Conservation (phyloP, 30 jellyfish, hydroid and myxozoan genomes). For the Phacellophora camtschatica region DNA sequence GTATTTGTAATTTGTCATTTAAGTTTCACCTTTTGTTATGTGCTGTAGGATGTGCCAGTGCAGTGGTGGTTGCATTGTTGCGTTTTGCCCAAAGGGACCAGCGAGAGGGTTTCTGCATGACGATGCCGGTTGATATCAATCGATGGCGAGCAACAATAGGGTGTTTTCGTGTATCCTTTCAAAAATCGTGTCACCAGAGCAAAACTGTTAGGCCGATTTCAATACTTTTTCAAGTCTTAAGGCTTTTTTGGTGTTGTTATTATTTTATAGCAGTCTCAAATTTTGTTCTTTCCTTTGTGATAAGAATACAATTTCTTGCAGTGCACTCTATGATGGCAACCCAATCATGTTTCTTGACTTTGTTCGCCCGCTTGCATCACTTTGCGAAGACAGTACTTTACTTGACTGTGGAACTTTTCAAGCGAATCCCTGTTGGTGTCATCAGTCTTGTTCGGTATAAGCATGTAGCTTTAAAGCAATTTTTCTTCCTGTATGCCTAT, state of each 20-base stretch:
- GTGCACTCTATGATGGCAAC: conserved; percentile 25
- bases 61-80: too few relatives aligned
- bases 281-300: conserved; percentile 21
- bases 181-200: conserved; percentile 6
- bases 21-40: too few relatives aligned
- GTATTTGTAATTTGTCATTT: too few relatives aligned
- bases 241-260: conserved; percentile 20
- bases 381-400: conserved; percentile 25
- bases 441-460: conserved; percentile 37
- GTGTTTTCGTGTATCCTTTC: too few relatives aligned
- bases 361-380: conserved; percentile 53
- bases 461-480: conserved; percentile 13
- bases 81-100: conserved; percentile 32
- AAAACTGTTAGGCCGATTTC: conserved; percentile 25
- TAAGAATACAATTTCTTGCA: conserved; percentile 18
- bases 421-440: conserved; percentile 43
- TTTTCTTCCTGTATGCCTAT: conserved; percentile 26
- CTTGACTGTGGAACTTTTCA: conserved; percentile 38
- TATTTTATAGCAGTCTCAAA: conserved; percentile 17
- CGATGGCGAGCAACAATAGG: conserved; percentile 46
- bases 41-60: too few relatives aligned
- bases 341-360: conserved; percentile 30
- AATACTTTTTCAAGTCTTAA: conserved; percentile 16
- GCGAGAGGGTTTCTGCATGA: conserved; percentile 42
- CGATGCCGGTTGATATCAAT: conserved; percentile 47